Percentiles rank a stretch among this genome's conserved stretches.
phyloP scores from a whole-genome alignment of 2,888 invertebrate species.

The Dioctria rufipes region DNA sequence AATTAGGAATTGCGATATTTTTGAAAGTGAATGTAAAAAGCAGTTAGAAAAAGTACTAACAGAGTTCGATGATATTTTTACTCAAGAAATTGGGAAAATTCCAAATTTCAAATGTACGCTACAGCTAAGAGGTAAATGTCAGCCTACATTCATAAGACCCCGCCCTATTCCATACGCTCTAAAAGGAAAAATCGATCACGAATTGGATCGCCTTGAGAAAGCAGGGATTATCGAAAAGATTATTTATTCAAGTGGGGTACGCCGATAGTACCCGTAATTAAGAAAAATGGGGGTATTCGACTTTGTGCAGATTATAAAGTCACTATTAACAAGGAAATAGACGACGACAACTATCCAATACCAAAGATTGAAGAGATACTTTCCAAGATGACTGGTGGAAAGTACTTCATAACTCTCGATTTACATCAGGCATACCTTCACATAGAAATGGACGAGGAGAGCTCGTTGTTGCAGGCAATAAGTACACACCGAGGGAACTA shows the following conservation, averaged over 20 bases:
- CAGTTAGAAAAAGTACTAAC: not conserved
- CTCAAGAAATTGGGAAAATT: conserved; percentile 10
- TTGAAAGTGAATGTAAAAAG: not conserved
- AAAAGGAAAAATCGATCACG: too few species aligned
- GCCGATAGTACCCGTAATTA: not conserved
- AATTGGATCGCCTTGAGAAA: not conserved
- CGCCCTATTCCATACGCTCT: too few species aligned
- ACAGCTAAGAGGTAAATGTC: not conserved
- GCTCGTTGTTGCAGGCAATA: too few species aligned
- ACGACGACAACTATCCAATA: too few species aligned
- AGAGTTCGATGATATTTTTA: not conserved
- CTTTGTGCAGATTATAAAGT: not conserved
- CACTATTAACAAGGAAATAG: too few species aligned
- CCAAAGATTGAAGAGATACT: too few species aligned
- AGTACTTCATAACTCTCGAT: too few species aligned
- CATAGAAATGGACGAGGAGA: too few species aligned
- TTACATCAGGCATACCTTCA: too few species aligned
- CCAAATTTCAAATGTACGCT: not conserved
- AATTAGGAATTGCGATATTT: not conserved
- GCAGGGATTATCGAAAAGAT: not conserved
- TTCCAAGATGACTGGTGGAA: too few species aligned
- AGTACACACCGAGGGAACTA: too few species aligned
- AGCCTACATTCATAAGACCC: not conserved
- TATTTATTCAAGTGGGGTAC: not conserved
- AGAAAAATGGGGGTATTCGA: not conserved